Evolutionary conservation across 2,888 invertebrate genomes (phyloP).

Genomic region (Hedychridium roseum): DNA sequence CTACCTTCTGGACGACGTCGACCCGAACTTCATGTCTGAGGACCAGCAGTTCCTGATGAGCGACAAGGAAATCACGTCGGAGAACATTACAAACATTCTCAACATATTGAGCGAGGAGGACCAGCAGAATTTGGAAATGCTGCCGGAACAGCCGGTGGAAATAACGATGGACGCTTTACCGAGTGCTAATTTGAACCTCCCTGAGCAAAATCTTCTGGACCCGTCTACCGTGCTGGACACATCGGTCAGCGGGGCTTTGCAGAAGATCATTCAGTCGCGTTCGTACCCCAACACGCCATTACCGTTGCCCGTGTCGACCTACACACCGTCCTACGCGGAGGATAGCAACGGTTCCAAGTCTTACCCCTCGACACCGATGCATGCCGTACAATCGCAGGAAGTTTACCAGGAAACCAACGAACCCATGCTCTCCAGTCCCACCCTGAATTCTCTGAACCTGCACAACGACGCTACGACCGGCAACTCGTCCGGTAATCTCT

Average conservation of each 20-base stretch:
- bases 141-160: conserved; percentile 40
- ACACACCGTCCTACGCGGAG: conserved; percentile 48
- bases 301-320: conserved; percentile 48
- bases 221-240: conserved; percentile 46
- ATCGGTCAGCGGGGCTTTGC: conserved; percentile 37
- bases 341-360: conserved; percentile 70
- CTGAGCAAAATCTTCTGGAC: conserved; percentile 39
- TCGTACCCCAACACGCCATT: conserved; percentile 62
- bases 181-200: conserved; percentile 44
- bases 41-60: conserved; percentile 55
- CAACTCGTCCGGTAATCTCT: conserved; percentile 40
- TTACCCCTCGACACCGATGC: conserved; percentile 79
- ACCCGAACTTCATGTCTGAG: conserved; percentile 53
- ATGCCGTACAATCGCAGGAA: conserved; percentile 46
- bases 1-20: conserved; percentile 55
- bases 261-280: conserved; percentile 58
- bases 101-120: conserved; percentile 68
- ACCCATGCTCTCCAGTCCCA: conserved; percentile 59
- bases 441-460: conserved; percentile 54
- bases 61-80: conserved; percentile 64
- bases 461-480: conserved; percentile 38
- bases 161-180: conserved; percentile 42
- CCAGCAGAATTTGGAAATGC: conserved; percentile 41
- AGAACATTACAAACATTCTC: conserved; percentile 73
- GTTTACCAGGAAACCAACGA: conserved; percentile 55